These are phyloP conservation scores for Propithecus perrieri DNA, from an alignment of 2,797 vertebrate species.

Conservation along the genomic window DNA sequence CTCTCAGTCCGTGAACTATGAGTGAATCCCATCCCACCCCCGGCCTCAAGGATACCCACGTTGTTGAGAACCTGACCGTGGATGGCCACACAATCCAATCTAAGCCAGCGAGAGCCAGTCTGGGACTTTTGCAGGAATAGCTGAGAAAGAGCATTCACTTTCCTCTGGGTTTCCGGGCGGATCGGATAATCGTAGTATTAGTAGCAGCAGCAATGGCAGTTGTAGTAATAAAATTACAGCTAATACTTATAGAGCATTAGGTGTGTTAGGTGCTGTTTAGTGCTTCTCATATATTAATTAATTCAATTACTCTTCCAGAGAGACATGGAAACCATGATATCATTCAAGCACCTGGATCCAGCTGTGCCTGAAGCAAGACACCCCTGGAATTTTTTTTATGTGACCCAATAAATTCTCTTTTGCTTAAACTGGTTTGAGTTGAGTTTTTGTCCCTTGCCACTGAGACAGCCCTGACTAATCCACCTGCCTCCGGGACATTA, in stretches of 20 bases:
- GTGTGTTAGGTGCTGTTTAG: neutral
- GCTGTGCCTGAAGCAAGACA: slow-evolving; percentile 42
- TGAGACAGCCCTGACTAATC: slow-evolving; percentile 57
- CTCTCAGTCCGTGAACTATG: neutral
- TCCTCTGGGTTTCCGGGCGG: neutral
- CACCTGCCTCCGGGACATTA: slow-evolving; percentile 55
- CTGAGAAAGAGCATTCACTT: neutral
- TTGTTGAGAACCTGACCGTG: neutral
- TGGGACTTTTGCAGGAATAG: neutral
- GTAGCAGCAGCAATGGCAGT: neutral
- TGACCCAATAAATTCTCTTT: slow-evolving; percentile 60
- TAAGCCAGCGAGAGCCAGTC: neutral
- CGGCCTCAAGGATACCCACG: neutral
- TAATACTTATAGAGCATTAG: neutral
- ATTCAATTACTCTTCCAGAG: neutral
- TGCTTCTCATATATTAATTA: neutral
- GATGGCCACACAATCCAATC: neutral
- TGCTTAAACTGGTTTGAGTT: slow-evolving; percentile 30
- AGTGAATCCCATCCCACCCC: neutral
- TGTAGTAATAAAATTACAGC: neutral
- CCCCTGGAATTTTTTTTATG: neutral
- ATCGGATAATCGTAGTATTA: accelerated
- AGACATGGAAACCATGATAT: neutral
- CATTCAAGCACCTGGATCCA: slow-evolving; percentile 58
- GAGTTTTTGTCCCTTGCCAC: slow-evolving; percentile 39